phyloP scores from a whole-genome alignment of 2,888 invertebrate genomes.

The Eudemis profundana region DNA sequence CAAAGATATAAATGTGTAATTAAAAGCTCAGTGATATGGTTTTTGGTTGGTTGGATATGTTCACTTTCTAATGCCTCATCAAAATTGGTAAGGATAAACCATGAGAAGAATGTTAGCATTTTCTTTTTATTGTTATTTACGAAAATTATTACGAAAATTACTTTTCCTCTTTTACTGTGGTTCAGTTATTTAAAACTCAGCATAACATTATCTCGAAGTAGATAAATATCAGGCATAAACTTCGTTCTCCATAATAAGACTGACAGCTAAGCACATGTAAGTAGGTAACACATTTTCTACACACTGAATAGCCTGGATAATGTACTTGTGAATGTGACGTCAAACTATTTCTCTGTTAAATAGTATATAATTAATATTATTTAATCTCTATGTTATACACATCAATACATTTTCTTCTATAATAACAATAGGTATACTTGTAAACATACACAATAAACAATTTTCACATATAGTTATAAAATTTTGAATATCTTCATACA shows the following conservation, averaged over 20 bases:
- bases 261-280: conserved; percentile 39
- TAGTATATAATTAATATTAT: conserved; percentile 62
- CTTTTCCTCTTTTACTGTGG: not conserved
- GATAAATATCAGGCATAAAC: conserved; percentile 2
- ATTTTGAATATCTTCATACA: conserved; percentile 62
- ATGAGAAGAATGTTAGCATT: not conserved
- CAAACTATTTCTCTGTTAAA: conserved; percentile 49
- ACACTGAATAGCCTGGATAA: conserved; percentile 37
- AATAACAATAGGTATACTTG: conserved; percentile 63
- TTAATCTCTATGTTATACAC: conserved; percentile 58
- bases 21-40: conserved; percentile 67
- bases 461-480: conserved; percentile 70
- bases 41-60: conserved; percentile 61
- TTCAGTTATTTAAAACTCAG: not conserved
- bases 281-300: conserved; percentile 40
- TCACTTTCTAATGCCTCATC: conserved; percentile 12
- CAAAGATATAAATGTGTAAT: conserved; percentile 30
- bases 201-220: conserved; percentile 12
- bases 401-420: conserved; percentile 62
- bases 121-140: not conserved
- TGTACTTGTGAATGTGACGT: conserved; percentile 32
- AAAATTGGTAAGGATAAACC: not conserved
- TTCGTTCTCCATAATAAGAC: conserved; percentile 13
- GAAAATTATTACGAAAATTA: not conserved
- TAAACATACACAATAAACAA: conserved; percentile 71